These are phyloP conservation scores for Odontocolon sp. DNA, from an alignment of 2,888 invertebrate species.

Conservation along the genomic window DNA sequence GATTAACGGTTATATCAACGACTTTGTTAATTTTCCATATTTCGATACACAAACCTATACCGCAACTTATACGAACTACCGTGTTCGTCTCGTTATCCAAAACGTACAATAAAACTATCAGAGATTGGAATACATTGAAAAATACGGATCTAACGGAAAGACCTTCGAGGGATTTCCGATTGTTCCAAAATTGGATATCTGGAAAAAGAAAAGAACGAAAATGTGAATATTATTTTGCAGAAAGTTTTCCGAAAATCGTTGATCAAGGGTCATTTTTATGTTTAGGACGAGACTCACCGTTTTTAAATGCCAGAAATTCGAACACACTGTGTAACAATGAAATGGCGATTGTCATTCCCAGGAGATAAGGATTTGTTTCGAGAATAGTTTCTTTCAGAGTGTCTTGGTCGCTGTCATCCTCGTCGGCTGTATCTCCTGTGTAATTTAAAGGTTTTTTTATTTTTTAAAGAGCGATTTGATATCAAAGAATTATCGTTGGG, in stretches of 20 bases:
- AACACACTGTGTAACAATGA: slow-evolving; percentile 98
- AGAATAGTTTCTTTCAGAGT: slow-evolving; percentile 95
- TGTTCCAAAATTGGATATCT: slow-evolving; percentile 99
- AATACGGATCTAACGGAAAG: slow-evolving; percentile 98
- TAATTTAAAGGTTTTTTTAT: not conserved
- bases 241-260: too few relatives aligned
- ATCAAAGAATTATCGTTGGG: not conserved
- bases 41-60: slow-evolving; percentile 97
- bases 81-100: slow-evolving; percentile 99
- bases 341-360: slow-evolving; percentile 94
- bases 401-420: slow-evolving; percentile 94
- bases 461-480: not conserved
- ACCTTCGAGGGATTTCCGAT: slow-evolving; percentile 97
- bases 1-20: slow-evolving; percentile 90
- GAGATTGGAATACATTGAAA: slow-evolving; percentile 98
- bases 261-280: too few relatives aligned
- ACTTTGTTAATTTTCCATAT: slow-evolving; percentile 99
- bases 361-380: slow-evolving; percentile 97
- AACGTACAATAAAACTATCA: slow-evolving; percentile 97
- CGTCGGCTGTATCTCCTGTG: slow-evolving; percentile 85
- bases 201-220: slow-evolving; percentile 67
- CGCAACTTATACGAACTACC: slow-evolving; percentile 96
- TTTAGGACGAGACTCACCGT: slow-evolving; percentile 87
- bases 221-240: too few relatives aligned
- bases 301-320: slow-evolving; percentile 99